Evolutionary conservation across 2,113 vertebrate genomes (phyloP), one percentile per base, ranked within the genome.

Genomic region (Cinclus cinclus): DNA sequence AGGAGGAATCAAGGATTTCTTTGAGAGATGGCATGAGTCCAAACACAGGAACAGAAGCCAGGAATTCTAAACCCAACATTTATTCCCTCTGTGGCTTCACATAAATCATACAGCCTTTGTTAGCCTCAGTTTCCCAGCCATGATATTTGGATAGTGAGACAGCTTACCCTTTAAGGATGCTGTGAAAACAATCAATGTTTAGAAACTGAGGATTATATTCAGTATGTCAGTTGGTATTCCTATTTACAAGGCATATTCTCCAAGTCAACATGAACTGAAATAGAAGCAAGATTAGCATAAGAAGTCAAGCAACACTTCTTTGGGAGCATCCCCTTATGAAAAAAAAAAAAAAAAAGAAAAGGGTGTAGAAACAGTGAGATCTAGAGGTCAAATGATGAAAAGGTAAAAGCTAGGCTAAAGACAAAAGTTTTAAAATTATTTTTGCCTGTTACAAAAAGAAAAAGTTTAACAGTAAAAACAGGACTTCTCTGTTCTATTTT

Each of bases 121-220:
- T 70, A 76, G 93, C 89, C 91, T 97, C 96, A 97, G 92, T 94
- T 96, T 95, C 95, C 88, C 93, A 93, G 76, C 44, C 68, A 86
- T 83, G 90, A 83, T 92, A 96, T 90, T 90, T 94, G 83, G 92
- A 91, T 39, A 86, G 93, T 86, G 91, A 89, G 47, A 77, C 79
- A 88, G 88, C 90, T 96, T 93, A 94, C 90, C 90, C 95, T 96
- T 88, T 95, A 88, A 94, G 79, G 82, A 90, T 93, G 84, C 88
- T 96, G 64, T 67, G 82, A 94, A 95, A 96, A 95, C 84, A 95
- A 95, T 55, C 85, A 74, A 8, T 33, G 90, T 67, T 93, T 94
- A 94, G 75, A 94, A 92, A 95, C 67, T 67, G 31, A 89, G 87
- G 85, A 93, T 91, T 95, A 94, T 77, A 83, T 88, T 85, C 82